Evolutionary conservation across 1,140 invertebrate genomes (phyloP).

Genomic region (Archivesica marissinica): DNA sequence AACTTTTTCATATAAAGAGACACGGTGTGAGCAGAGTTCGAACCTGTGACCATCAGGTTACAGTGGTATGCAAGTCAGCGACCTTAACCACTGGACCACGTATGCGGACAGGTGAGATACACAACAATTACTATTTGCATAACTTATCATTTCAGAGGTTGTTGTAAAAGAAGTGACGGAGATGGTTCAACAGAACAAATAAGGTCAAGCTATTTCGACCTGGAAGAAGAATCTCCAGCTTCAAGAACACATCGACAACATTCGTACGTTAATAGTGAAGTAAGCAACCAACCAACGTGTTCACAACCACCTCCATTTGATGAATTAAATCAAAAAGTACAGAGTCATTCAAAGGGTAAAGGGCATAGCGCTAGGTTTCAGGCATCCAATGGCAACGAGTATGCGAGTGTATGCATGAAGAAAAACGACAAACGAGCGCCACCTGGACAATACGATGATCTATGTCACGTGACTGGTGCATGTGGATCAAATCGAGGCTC

Average conservation of each 20-base stretch:
- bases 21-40: too few species aligned
- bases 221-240: conserved; percentile 19
- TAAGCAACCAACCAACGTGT: conserved; percentile 6
- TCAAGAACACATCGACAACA: conserved; percentile 24
- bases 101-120: too few species aligned
- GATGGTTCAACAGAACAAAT: not conserved
- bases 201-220: conserved; percentile 31
- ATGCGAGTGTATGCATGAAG: conserved; percentile 50
- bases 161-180: not conserved
- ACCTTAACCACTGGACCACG: too few species aligned
- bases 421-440: not conserved
- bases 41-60: too few species aligned
- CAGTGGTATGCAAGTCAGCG: too few species aligned
- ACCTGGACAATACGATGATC: not conserved
- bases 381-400: conserved; percentile 35
- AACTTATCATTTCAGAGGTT: conserved; percentile 14
- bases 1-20: too few species aligned
- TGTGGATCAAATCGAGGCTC: conserved; percentile 6
- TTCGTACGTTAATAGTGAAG: conserved; percentile 57
- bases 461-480: not conserved
- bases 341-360: not conserved
- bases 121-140: too few species aligned
- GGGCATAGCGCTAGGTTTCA: not conserved
- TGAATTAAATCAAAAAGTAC: not conserved
- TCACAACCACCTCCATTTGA: conserved; percentile 13